Evolutionary conservation across 2,797 vertebrate species (phyloP).

Genomic region (Todus mexicanus): DNA sequence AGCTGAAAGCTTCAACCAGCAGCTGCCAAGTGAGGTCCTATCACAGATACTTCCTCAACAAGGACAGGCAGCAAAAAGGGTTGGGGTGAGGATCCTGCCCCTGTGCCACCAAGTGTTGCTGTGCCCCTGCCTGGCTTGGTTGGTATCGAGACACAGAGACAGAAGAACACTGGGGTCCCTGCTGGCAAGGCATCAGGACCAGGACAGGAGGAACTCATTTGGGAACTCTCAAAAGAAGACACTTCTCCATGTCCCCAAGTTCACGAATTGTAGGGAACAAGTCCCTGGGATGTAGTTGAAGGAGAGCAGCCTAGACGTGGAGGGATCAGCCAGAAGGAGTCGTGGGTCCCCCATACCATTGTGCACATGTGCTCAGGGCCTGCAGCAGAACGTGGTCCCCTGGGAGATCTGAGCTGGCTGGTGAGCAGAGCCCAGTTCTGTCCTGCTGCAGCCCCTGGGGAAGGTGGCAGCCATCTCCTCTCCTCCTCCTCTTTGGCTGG

Average conservation of each 20-base stretch:
- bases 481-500: not conserved
- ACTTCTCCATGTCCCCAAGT: not conserved
- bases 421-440: not conserved
- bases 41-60: not conserved
- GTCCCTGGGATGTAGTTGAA: not conserved
- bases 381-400: not conserved
- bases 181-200: not conserved
- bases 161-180: not conserved
- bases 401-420: not conserved
- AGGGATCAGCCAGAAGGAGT: not conserved
- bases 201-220: not conserved
- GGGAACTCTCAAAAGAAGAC: not conserved
- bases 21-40: not conserved
- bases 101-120: not conserved
- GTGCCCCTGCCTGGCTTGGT: not conserved
- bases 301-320: not conserved
- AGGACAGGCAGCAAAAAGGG: not conserved
- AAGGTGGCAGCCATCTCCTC: not conserved
- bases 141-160: not conserved
- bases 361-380: not conserved
- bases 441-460: not conserved
- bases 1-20: not conserved
- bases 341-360: not conserved
- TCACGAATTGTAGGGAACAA: rapidly evolving
- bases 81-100: not conserved